Percentiles rank a stretch among this genome's conserved stretches.
phyloP scores from a whole-genome alignment of 2,888 invertebrate genomes.

The Furcula furcula region DNA sequence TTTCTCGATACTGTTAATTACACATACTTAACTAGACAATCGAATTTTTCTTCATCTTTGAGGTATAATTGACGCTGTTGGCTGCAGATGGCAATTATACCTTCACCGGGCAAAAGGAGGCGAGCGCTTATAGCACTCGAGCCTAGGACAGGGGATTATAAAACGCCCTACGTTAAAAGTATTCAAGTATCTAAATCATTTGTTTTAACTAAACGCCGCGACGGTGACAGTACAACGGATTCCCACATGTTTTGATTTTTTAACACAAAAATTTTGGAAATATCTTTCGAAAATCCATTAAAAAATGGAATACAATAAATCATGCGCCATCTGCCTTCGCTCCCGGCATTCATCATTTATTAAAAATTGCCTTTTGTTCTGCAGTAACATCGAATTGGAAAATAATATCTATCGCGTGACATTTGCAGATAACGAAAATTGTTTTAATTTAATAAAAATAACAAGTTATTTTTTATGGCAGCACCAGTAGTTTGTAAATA shows the following conservation, averaged over 20 bases:
- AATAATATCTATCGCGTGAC: slow-evolving; percentile 10
- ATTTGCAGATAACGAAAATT: neutral
- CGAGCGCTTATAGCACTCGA: too few relatives aligned
- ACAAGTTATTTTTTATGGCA: too few relatives aligned
- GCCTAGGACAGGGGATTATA: too few relatives aligned
- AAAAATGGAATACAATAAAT: slow-evolving; percentile 66
- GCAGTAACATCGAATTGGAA: slow-evolving; percentile 38
- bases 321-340: slow-evolving; percentile 67
- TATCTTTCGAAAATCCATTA: slow-evolving; percentile 76
- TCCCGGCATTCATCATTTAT: slow-evolving; percentile 45
- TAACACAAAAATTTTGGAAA: slow-evolving; percentile 48
- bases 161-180: neutral
- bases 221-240: slow-evolving; percentile 52
- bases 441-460: slow-evolving; percentile 1
- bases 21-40: too few relatives aligned
- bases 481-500: too few relatives aligned
- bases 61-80: too few relatives aligned
- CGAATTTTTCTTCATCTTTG: too few relatives aligned
- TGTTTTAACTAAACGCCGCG: slow-evolving; percentile 12
- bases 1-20: too few relatives aligned
- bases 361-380: slow-evolving; percentile 39
- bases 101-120: too few relatives aligned
- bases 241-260: slow-evolving; percentile 73
- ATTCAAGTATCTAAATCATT: slow-evolving; percentile 36
- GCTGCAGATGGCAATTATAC: too few relatives aligned